These are phyloP conservation scores for Potamilus streckersoni DNA, from an alignment of 1,140 invertebrate species.

Conservation along the genomic window DNA sequence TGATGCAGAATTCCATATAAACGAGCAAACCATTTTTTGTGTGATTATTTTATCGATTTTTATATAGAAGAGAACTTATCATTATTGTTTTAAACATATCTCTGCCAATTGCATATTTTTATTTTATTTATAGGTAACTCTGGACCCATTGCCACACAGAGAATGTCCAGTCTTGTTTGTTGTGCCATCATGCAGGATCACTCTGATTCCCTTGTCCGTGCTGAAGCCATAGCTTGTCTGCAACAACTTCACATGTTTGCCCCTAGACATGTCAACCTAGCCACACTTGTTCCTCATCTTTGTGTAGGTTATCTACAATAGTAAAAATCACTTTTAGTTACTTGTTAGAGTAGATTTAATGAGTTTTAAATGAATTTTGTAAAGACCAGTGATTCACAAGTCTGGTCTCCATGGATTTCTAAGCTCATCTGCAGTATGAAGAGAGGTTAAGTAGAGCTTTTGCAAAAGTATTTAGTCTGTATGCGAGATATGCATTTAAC, in stretches of 20 bases:
- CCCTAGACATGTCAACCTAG: constrained; percentile 92
- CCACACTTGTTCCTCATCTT: constrained; percentile 90
- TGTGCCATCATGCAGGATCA: constrained; percentile 96
- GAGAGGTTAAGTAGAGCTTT: too few relatives aligned
- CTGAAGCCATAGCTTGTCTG: constrained; percentile 94
- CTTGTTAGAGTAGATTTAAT: too few relatives aligned
- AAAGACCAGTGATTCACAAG: too few relatives aligned
- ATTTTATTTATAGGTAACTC: constrained; percentile 68
- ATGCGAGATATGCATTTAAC: too few relatives aligned
- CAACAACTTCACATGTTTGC: constrained; percentile 99
- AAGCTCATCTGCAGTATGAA: too few relatives aligned
- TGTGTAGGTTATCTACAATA: constrained; percentile 79
- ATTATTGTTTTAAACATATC: neutral
- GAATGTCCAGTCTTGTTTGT: constrained; percentile 69
- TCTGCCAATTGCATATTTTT: constrained; percentile 64
- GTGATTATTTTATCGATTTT: too few relatives aligned
- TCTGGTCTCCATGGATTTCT: too few relatives aligned
- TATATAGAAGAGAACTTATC: neutral
- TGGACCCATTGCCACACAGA: constrained; percentile 60
- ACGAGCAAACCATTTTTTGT: too few relatives aligned
- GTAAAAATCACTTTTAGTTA: too few relatives aligned
- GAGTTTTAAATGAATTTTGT: too few relatives aligned
- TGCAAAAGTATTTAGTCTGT: too few relatives aligned
- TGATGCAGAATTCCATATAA: too few relatives aligned
- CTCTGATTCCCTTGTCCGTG: constrained; percentile 81